Conservation (phyloP, 2,113 vertebrate species). For the Strix uralensis region DNA sequence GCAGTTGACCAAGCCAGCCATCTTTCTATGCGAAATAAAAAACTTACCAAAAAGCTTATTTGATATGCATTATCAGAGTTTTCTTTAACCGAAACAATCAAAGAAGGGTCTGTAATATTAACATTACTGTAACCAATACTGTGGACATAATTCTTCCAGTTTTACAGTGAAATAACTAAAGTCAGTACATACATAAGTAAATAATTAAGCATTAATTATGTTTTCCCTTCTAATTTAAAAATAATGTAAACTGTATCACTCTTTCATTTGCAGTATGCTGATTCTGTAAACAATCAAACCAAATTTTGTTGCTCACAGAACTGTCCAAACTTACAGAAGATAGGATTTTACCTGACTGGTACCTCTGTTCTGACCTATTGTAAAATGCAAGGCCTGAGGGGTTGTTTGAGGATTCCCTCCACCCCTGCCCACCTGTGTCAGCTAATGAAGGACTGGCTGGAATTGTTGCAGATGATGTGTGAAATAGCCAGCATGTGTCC, state of each 20-base stretch:
- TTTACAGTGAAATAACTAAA: neutral
- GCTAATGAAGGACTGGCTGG: neutral
- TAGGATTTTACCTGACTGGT: neutral
- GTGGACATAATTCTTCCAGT: neutral
- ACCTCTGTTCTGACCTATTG: neutral
- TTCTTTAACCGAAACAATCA: constrained; percentile 17
- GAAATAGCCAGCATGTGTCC: constrained; percentile 38
- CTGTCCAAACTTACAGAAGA: neutral
- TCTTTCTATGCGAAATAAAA: neutral
- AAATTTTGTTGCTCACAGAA: neutral
- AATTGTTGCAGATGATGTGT: constrained; percentile 44
- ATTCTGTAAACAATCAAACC: neutral
- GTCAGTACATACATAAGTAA: neutral
- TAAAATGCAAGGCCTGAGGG: neutral
- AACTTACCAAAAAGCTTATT: neutral
- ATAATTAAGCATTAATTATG: neutral
- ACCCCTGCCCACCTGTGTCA: neutral
- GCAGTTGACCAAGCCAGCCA: neutral
- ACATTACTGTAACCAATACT: neutral
- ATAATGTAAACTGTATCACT: neutral
- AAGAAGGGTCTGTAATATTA: neutral
- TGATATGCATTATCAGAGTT: neutral
- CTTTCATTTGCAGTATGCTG: neutral
- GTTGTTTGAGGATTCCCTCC: neutral
- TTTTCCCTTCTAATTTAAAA: neutral